These are phyloP conservation scores for Odontothrips loti DNA, from an alignment of 2,888 invertebrate species.

Conservation along the genomic window DNA sequence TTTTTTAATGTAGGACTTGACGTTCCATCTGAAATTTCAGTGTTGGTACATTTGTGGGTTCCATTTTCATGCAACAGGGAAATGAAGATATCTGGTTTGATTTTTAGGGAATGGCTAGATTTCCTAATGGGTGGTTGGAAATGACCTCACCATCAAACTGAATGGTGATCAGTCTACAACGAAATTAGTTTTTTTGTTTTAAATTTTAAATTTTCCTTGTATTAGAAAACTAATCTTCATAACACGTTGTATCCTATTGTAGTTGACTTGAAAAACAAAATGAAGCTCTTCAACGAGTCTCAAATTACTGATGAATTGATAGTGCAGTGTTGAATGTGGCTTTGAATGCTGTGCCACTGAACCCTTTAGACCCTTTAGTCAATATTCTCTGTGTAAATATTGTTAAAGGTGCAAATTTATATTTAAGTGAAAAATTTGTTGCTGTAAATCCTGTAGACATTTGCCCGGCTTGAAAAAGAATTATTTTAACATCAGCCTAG, in stretches of 20 bases:
- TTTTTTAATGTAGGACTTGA: too few species aligned
- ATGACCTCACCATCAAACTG: too few species aligned
- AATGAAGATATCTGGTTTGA: too few species aligned
- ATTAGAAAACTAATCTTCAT: not conserved
- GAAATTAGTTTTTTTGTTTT: not conserved
- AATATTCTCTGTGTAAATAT: slow-evolving; percentile 22
- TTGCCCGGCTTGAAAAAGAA: not conserved
- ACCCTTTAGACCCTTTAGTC: not conserved
- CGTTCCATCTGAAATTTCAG: too few species aligned
- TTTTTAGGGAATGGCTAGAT: too few species aligned
- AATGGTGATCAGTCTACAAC: too few species aligned
- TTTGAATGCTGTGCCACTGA: not conserved
- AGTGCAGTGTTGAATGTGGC: not conserved
- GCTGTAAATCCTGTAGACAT: not conserved
- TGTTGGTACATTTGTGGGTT: too few species aligned
- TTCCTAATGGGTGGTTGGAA: too few species aligned
- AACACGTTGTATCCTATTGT: not conserved
- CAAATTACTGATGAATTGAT: not conserved
- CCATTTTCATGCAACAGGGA: too few species aligned
- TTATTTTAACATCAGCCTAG: too few species aligned
- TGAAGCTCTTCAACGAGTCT: not conserved
- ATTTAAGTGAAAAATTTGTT: not conserved
- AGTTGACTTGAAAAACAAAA: not conserved
- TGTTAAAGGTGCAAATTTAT: not conserved
- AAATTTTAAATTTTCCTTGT: not conserved